Evolutionary conservation across 2,888 invertebrate genomes (phyloP).

Genomic region (Ptychoptera contaminata): DNA sequence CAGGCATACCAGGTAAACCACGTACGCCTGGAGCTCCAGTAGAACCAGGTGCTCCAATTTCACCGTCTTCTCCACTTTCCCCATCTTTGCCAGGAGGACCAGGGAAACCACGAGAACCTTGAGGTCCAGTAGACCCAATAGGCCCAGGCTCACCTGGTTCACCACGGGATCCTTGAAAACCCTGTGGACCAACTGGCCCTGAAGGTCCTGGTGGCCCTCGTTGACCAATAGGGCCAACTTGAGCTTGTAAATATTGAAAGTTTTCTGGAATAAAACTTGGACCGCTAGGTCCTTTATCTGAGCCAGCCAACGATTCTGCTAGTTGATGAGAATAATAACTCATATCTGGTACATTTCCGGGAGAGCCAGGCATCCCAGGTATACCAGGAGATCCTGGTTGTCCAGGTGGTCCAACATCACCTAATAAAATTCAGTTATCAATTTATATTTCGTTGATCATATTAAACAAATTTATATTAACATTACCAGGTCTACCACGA

Average conservation of each 20-base stretch:
- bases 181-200: constrained; percentile 53
- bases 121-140: constrained; percentile 39
- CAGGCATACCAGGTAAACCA: constrained; percentile 55
- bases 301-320: constrained; percentile 48
- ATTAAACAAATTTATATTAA: constrained; percentile 18
- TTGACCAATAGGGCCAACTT: constrained; percentile 64
- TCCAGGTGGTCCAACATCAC: constrained; percentile 38
- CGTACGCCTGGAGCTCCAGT: constrained; percentile 52
- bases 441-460: background rate
- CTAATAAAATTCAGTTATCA: constrained; percentile 1
- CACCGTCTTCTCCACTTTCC: constrained; percentile 64
- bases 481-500: background rate
- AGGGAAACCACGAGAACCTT: constrained; percentile 35
- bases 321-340: constrained; percentile 53
- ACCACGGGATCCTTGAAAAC: constrained; percentile 69
- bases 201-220: constrained; percentile 56
- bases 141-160: constrained; percentile 64
- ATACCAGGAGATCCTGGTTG: constrained; percentile 46
- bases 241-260: constrained; percentile 63
- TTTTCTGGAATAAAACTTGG: constrained; percentile 41
- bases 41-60: constrained; percentile 54
- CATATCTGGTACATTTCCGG: constrained; percentile 36
- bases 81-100: constrained; percentile 44
- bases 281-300: constrained; percentile 61
- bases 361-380: constrained; percentile 39